Evolutionary conservation across 2,113 vertebrate genomes (phyloP).

Genomic region (Labeo rohita): DNA sequence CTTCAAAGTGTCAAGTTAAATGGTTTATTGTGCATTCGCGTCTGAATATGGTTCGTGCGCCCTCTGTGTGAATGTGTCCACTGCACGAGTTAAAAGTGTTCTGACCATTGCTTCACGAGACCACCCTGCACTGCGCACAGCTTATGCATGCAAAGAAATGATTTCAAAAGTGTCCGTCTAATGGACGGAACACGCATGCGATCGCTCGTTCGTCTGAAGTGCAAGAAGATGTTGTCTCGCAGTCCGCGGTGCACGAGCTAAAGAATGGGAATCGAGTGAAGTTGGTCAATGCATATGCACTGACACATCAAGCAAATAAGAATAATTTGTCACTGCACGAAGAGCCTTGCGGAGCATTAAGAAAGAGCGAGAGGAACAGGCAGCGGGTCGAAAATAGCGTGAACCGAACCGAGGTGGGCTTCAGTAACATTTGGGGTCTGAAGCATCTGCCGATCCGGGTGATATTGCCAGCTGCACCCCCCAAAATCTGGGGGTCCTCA

Average conservation of each 20-base stretch:
- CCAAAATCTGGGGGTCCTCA: slow-evolving; percentile 67
- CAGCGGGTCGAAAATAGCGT: slow-evolving; percentile 61
- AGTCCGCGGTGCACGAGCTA: background rate
- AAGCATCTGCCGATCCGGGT: slow-evolving; percentile 63
- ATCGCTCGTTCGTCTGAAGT: background rate
- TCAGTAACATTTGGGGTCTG: slow-evolving; percentile 63
- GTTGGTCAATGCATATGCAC: slow-evolving; percentile 37
- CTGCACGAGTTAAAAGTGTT: slow-evolving; percentile 53
- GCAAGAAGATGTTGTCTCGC: background rate
- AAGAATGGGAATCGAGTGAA: slow-evolving; percentile 32
- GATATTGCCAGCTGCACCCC: slow-evolving; percentile 62
- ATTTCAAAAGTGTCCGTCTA: background rate
- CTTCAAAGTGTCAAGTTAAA: slow-evolving; percentile 35
- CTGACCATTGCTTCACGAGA: slow-evolving; percentile 42
- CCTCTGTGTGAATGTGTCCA: slow-evolving; percentile 44
- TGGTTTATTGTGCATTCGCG: slow-evolving; percentile 26
- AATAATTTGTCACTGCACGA: slow-evolving; percentile 46
- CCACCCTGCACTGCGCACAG: slow-evolving; percentile 41
- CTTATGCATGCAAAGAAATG: slow-evolving; percentile 1
- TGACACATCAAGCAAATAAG: slow-evolving; percentile 38
- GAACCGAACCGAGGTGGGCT: slow-evolving; percentile 55
- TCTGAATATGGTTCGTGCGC: slow-evolving; percentile 42
- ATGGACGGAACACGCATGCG: background rate
- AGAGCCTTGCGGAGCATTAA: slow-evolving; percentile 45
- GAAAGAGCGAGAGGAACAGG: slow-evolving; percentile 47